Conservation (phyloP, 2,113 vertebrate genomes). For the Sinocyclocheilus anophthalmus region DNA sequence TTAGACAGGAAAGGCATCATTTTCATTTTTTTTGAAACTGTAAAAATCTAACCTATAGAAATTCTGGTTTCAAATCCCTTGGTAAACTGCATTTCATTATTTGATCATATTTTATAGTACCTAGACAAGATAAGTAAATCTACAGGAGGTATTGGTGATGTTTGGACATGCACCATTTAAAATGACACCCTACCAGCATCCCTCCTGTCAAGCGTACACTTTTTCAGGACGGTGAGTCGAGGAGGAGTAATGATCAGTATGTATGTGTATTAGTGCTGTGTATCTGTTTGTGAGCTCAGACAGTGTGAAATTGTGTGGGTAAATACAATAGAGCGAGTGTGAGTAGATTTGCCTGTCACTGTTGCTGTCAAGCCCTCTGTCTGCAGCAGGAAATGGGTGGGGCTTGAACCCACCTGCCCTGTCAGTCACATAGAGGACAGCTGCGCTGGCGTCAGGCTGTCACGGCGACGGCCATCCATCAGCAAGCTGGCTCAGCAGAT, state of each 20-base stretch:
- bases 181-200: conserved; percentile 62
- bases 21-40: too few relatives aligned
- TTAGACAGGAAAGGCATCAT: too few relatives aligned
- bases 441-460: conserved; percentile 77
- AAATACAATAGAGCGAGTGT: conserved; percentile 12
- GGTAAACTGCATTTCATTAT: too few relatives aligned
- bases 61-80: too few relatives aligned
- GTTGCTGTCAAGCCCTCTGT: conserved; percentile 27
- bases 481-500: conserved; percentile 63
- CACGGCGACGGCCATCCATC: conserved; percentile 73
- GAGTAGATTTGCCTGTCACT: not conserved
- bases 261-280: not conserved
- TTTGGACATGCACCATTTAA: conserved; percentile 51
- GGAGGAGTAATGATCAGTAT: conserved; percentile 58
- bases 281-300: not conserved
- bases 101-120: too few relatives aligned
- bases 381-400: conserved; percentile 65
- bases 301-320: not conserved
- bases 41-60: too few relatives aligned
- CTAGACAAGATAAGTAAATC: too few relatives aligned
- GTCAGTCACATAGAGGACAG: conserved; percentile 82
- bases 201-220: conserved; percentile 65
- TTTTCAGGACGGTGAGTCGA: conserved; percentile 55
- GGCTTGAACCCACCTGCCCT: conserved; percentile 77
- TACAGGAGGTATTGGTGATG: not conserved